phyloP scores from a whole-genome alignment of 2,113 vertebrate genomes.

The Spizaetus ornatus region DNA sequence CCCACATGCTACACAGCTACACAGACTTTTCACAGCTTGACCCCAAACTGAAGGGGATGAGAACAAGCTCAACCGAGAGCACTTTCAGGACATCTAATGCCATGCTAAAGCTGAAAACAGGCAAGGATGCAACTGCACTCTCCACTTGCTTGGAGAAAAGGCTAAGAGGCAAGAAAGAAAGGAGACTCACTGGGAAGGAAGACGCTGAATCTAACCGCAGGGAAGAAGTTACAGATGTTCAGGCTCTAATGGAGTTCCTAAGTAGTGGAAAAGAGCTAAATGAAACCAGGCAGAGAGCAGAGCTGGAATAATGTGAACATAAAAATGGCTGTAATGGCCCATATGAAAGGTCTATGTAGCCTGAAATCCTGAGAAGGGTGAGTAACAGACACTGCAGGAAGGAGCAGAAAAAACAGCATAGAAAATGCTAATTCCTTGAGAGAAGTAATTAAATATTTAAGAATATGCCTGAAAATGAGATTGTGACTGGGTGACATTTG shows the following conservation, averaged over 20 bases:
- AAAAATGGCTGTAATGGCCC: not conserved
- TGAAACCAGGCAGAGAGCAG: not conserved
- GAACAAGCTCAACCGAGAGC: not conserved
- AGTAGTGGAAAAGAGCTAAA: constrained; percentile 3
- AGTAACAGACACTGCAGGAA: not conserved
- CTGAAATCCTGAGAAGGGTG: not conserved
- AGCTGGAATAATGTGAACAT: not conserved
- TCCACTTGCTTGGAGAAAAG: not conserved
- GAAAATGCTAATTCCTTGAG: not conserved
- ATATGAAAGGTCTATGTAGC: not conserved
- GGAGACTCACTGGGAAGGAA: not conserved
- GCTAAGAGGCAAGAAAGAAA: not conserved
- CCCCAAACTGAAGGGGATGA: not conserved
- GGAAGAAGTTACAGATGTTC: not conserved
- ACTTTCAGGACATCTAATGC: not conserved
- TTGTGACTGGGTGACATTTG: not conserved
- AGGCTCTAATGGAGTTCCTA: not conserved
- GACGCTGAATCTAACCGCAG: fast-evolving
- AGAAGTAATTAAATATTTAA: not conserved
- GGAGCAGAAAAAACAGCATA: not conserved
- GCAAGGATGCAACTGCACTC: not conserved
- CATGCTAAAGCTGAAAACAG: not conserved
- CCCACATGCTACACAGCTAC: not conserved
- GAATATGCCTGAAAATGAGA: not conserved
- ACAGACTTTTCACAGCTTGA: not conserved